Percentiles rank a stretch among this genome's conserved stretches.
These are phyloP conservation scores for Pangasianodon gigas DNA, from an alignment of 2,113 vertebrate genomes.

Conservation along the genomic window DNA sequence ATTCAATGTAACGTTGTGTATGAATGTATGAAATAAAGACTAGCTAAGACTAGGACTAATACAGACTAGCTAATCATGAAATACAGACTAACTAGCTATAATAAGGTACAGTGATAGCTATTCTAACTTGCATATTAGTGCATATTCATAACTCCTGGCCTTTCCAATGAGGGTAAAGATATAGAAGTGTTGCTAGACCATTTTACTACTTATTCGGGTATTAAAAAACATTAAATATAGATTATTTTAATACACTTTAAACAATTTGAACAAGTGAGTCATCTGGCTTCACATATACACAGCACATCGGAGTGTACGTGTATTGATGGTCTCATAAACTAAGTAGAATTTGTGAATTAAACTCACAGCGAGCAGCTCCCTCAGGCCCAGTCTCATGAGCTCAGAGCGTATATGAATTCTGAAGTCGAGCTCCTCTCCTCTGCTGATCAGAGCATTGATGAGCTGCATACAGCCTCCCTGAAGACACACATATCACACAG, in stretches of 20 bases:
- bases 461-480: constrained; percentile 86
- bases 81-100: not conserved
- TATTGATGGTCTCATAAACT: not conserved
- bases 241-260: not conserved
- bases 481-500: constrained; percentile 33
- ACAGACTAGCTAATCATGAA: not conserved
- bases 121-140: not conserved
- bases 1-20: not conserved
- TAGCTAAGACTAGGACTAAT: not conserved
- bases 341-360: not conserved
- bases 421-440: constrained; percentile 86
- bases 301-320: not conserved
- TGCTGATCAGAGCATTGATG: constrained; percentile 85
- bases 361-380: constrained; percentile 77
- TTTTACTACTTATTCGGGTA: not conserved
- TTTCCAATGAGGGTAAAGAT: not conserved
- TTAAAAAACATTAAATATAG: not conserved
- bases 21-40: not conserved
- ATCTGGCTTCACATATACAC: not conserved
- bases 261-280: not conserved
- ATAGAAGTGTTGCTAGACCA: too few species aligned
- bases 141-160: not conserved
- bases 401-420: constrained; percentile 89
- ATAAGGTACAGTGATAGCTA: not conserved
- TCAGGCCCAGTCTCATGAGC: constrained; percentile 80